These are phyloP conservation scores for Archegozetes longisetosus DNA, from an alignment of 1,140 invertebrate species.

Conservation along the genomic window DNA sequence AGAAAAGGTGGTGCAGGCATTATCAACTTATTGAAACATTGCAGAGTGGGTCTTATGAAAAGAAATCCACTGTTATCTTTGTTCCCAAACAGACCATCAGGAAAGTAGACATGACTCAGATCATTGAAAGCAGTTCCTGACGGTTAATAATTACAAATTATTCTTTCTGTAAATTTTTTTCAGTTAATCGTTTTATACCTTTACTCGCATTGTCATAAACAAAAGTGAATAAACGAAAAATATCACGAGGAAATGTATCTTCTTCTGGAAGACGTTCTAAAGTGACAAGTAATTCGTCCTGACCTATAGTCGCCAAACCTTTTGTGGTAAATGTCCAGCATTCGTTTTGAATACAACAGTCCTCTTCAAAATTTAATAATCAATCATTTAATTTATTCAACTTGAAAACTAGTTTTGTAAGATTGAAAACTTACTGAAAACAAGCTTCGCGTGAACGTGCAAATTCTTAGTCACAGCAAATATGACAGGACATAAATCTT, in stretches of 20 bases:
- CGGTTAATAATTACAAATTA: neutral
- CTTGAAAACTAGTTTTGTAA: conserved; percentile 1
- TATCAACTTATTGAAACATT: conserved; percentile 59
- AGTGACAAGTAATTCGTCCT: conserved; percentile 66
- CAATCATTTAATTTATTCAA: conserved; percentile 11
- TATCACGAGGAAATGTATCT: conserved; percentile 49
- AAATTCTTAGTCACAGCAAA: conserved; percentile 67
- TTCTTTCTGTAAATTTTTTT: neutral
- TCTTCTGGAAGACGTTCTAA: conserved; percentile 55
- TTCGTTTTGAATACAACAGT: conserved; percentile 23
- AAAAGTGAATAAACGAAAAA: conserved; percentile 55
- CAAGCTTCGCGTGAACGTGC: conserved; percentile 54
- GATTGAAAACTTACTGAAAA: conserved; percentile 45
- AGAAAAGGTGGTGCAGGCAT: conserved; percentile 58
- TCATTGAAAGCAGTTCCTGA: conserved; percentile 51
- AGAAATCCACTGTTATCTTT: conserved; percentile 68
- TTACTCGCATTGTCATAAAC: conserved; percentile 59
- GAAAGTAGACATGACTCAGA: conserved; percentile 46
- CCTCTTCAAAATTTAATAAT: conserved; percentile 10
- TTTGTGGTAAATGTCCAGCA: conserved; percentile 65
- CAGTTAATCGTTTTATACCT: conserved; percentile 35
- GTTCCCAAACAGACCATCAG: conserved; percentile 48
- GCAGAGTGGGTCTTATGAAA: conserved; percentile 61
- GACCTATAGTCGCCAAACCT: conserved; percentile 61
- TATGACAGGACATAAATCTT: conserved; percentile 31